These are phyloP conservation scores for Acleris literana DNA, from an alignment of 2,888 invertebrate genomes.

Conservation along the genomic window DNA sequence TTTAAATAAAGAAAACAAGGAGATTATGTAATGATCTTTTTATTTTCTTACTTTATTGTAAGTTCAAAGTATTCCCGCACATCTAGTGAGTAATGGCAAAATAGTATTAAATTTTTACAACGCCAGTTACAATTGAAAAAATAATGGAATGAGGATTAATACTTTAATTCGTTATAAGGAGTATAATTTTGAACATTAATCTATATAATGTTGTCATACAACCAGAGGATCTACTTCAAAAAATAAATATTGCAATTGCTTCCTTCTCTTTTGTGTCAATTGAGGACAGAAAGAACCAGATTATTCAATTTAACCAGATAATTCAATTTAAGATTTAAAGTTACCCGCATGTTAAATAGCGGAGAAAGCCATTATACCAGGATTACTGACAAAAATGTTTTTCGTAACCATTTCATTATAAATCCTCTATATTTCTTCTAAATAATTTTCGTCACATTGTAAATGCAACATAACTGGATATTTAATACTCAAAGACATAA, in stretches of 20 bases:
- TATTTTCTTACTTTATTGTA: conserved; percentile 45
- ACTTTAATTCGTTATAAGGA: not conserved
- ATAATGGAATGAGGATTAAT: not conserved
- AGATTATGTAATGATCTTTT: conserved; percentile 44
- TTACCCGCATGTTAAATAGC: conserved; percentile 11
- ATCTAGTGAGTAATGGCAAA: conserved; percentile 39
- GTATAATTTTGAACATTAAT: not conserved
- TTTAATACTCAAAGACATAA: conserved; percentile 9
- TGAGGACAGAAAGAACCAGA: too few species aligned
- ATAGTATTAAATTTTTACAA: conserved; percentile 1
- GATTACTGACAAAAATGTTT: conserved; percentile 4
- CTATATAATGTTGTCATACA: conserved; percentile 37
- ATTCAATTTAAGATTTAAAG: conserved; percentile 2
- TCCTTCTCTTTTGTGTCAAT: too few species aligned
- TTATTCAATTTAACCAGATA: too few species aligned
- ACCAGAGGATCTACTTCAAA: not conserved
- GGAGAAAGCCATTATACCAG: conserved; percentile 16
- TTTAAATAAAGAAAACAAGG: conserved; percentile 9
- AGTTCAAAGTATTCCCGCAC: conserved; percentile 44
- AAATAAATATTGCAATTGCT: too few species aligned
- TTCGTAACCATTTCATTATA: conserved; percentile 18
- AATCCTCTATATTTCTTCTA: conserved; percentile 34
- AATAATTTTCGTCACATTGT: conserved; percentile 31
- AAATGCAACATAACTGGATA: conserved; percentile 35
- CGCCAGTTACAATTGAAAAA: conserved; percentile 1